A percentile compares a stretch with the other conserved stretches of the same genome.
These are phyloP conservation scores for Rhipidura dahli DNA, from an alignment of 2,113 vertebrate species.

Conservation along the genomic window DNA sequence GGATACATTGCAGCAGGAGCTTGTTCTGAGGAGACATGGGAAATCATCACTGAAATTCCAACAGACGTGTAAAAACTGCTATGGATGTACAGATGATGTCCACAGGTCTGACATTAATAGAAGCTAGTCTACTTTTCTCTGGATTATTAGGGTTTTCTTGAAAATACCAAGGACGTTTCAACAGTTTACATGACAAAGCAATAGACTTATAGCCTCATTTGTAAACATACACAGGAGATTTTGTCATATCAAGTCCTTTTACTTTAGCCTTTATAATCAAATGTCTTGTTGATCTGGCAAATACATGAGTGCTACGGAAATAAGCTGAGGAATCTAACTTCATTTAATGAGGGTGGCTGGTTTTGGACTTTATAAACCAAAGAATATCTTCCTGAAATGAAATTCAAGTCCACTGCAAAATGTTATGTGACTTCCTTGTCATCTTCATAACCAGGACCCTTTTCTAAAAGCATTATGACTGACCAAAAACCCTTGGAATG, in stretches of 20 bases:
- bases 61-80: background rate
- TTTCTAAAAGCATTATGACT: background rate
- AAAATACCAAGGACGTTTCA: background rate
- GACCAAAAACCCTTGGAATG: background rate
- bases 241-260: background rate
- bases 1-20: background rate
- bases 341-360: background rate
- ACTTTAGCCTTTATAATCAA: background rate
- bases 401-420: background rate
- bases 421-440: background rate
- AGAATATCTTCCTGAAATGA: background rate
- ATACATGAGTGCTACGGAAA: background rate
- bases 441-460: background rate
- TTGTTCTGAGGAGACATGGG: background rate
- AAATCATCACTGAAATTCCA: background rate
- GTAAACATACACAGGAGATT: background rate
- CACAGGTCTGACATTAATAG: background rate
- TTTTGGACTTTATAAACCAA: background rate
- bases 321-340: background rate
- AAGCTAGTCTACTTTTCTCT: background rate
- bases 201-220: background rate
- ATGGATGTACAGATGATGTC: background rate
- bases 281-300: background rate
- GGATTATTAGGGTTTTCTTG: background rate
- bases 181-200: background rate